phyloP scores from a whole-genome alignment of 1,140 invertebrate species.

The Papilio polytes region DNA sequence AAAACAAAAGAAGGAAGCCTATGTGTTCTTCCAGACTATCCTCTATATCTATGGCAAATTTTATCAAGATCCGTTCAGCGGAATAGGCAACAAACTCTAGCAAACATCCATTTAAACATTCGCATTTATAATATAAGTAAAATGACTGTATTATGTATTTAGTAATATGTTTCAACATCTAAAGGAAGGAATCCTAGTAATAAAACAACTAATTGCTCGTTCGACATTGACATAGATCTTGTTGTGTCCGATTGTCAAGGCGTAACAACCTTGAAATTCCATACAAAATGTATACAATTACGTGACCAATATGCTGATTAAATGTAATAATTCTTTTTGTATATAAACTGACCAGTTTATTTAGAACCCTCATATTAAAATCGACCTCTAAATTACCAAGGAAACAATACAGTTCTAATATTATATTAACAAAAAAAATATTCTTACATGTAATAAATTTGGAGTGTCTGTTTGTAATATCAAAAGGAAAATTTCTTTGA shows the following conservation, averaged over 20 bases:
- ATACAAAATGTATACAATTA: constrained; percentile 37
- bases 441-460: no score
- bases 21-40: no score
- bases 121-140: no score
- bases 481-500: no score
- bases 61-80: no score
- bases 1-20: no score
- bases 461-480: no score
- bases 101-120: no score
- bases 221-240: constrained; percentile 39
- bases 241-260: constrained; percentile 31
- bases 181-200: constrained; percentile 8
- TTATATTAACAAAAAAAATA: background rate
- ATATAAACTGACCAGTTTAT: background rate
- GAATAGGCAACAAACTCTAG: no score
- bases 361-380: background rate
- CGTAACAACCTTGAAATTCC: constrained; percentile 38
- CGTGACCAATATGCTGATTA: constrained; percentile 39
- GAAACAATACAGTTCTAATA: constrained; percentile 13
- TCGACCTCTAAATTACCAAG: constrained; percentile 38
- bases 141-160: no score
- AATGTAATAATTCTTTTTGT: constrained; percentile 30
- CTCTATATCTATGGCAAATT: no score
- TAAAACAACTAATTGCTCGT: constrained; percentile 4
- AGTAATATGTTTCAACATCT: background rate